These are phyloP conservation scores for Gracilinanus agilis DNA, from an alignment of 2,113 vertebrate genomes.

Conservation along the genomic window DNA sequence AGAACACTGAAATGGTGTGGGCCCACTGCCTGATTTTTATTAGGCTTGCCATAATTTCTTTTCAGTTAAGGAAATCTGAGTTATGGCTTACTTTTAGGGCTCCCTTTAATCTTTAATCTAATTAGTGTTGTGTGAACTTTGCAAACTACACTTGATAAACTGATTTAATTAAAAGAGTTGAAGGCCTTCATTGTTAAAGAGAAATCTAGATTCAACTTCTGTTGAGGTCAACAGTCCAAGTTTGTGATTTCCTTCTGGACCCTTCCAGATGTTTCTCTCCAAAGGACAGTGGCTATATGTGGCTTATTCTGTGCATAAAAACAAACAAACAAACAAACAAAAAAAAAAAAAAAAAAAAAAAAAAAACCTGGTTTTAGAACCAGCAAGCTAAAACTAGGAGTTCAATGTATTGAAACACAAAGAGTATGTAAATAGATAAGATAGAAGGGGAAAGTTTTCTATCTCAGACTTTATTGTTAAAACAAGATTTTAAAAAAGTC, in stretches of 20 bases:
- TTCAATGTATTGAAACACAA: neutral
- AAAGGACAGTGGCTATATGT: neutral
- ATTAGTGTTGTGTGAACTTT: slow-evolving; percentile 5
- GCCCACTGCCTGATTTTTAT: neutral
- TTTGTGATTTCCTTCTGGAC: neutral
- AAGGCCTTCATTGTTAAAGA: neutral
- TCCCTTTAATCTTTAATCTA: slow-evolving; percentile 2
- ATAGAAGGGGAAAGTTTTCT: no score
- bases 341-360: no score
- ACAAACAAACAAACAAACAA: no score
- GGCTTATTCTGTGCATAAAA: neutral
- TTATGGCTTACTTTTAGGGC: neutral
- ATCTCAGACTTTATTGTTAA: no score
- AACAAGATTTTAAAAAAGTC: neutral
- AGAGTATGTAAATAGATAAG: neutral
- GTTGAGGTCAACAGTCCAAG: neutral
- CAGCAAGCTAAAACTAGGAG: neutral
- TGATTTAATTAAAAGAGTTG: slow-evolving; percentile 2
- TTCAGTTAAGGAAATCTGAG: neutral
- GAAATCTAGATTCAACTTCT: neutral
- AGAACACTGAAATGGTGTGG: neutral
- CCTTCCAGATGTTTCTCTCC: neutral
- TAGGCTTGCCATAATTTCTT: neutral
- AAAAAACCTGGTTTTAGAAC: neutral
- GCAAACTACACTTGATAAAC: neutral